These are phyloP conservation scores for Dipodomys ordii DNA, from an alignment of 2,113 vertebrate genomes.

Conservation along the genomic window DNA sequence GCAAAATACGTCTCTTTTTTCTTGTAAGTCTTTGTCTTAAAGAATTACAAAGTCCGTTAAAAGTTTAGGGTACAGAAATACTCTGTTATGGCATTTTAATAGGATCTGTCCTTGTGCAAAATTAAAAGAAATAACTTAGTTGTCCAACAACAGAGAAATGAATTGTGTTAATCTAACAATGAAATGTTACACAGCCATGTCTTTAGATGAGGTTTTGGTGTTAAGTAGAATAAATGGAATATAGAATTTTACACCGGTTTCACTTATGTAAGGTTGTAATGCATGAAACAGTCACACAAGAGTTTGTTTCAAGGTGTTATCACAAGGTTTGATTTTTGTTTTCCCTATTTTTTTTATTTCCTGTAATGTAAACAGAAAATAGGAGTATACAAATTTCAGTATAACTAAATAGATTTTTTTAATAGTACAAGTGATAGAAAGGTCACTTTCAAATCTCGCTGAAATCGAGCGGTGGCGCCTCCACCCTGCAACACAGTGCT, in stretches of 20 bases:
- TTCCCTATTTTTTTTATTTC: conserved; percentile 35
- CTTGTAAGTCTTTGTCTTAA: not conserved
- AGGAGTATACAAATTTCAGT: not conserved
- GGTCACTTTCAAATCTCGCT: not conserved
- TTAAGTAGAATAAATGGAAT: conserved; percentile 33
- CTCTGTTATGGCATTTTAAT: not conserved
- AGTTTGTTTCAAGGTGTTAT: conserved; percentile 22
- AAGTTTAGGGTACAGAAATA: conserved; percentile 1
- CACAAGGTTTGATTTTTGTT: conserved; percentile 18
- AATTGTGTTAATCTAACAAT: not conserved
- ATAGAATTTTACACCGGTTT: not conserved
- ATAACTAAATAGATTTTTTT: conserved; percentile 28
- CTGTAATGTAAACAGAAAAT: conserved; percentile 13
- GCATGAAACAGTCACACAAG: not conserved
- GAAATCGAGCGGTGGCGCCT: not conserved
- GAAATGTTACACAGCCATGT: not conserved
- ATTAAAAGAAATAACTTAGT: not conserved
- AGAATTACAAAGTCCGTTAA: conserved; percentile 25
- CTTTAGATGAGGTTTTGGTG: conserved; percentile 36
- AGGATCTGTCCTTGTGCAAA: not conserved
- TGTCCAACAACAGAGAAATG: conserved; percentile 9
- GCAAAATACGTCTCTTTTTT: not conserved
- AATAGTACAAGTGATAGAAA: not conserved
- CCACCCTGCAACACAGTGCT: not conserved
- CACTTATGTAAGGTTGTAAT: not conserved